phyloP scores from a whole-genome alignment of 2,888 invertebrate genomes.

The Campaea margaritaria region DNA sequence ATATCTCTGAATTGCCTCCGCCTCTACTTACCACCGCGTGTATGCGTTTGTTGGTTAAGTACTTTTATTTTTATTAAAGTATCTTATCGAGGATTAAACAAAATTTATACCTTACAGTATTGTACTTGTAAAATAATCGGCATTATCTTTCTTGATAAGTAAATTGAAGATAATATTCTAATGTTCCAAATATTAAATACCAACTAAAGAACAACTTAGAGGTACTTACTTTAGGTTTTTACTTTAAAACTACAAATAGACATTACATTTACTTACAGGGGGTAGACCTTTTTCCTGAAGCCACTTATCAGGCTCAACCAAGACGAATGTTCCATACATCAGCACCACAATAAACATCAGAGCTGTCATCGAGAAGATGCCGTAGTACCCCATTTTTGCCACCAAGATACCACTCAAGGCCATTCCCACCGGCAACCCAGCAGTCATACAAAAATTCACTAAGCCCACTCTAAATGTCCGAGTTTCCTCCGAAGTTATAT shows the following conservation, averaged over 20 bases:
- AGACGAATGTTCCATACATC: constrained; percentile 88
- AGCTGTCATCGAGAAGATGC: constrained; percentile 72
- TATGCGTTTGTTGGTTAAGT: no score
- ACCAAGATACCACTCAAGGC: constrained; percentile 81
- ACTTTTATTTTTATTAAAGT: no score
- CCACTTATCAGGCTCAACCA: constrained; percentile 87
- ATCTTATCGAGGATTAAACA: constrained; percentile 8
- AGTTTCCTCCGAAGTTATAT: constrained; percentile 84
- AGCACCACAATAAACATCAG: constrained; percentile 85
- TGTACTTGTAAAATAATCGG: neutral
- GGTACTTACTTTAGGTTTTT: no score
- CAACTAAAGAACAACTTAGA: neutral
- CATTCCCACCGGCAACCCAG: constrained; percentile 84
- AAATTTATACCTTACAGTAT: constrained; percentile 8
- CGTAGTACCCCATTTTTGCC: constrained; percentile 75
- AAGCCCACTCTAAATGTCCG: constrained; percentile 87
- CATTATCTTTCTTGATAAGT: constrained; percentile 4
- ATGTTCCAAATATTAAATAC: constrained; percentile 1
- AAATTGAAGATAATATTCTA: neutral
- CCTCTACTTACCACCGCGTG: no score
- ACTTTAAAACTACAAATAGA: no score
- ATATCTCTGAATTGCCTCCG: no score
- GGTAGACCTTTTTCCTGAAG: constrained; percentile 65
- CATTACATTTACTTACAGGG: constrained; percentile 59
- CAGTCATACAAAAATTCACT: constrained; percentile 86